Percentiles rank a stretch among this genome's conserved stretches.
Conservation (phyloP, 2,888 invertebrate species). For the Mongoloraphidia duomilia region DNA sequence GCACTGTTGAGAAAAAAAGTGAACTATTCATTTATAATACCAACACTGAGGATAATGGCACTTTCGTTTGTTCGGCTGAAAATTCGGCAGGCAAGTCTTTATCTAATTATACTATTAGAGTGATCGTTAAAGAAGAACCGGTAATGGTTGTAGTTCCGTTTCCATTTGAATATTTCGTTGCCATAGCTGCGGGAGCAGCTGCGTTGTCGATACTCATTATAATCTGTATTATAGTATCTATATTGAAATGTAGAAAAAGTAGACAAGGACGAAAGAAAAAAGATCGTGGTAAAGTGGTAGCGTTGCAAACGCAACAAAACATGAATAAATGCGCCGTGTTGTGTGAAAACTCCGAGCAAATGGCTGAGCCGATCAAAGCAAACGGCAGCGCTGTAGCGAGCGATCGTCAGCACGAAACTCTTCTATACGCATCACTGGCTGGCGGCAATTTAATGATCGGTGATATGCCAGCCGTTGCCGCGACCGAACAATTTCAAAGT, state of each 20-base stretch:
- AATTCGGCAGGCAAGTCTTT: constrained; percentile 68
- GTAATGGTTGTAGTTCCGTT: constrained; percentile 45
- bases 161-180: constrained; percentile 54
- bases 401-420: constrained; percentile 40
- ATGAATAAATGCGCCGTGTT: constrained; percentile 16
- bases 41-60: constrained; percentile 67
- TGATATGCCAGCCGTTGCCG: constrained; percentile 19
- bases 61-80: constrained; percentile 72
- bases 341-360: constrained; percentile 29
- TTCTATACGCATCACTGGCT: constrained; percentile 32
- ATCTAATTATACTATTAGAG: constrained; percentile 68
- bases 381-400: constrained; percentile 39
- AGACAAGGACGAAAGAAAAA: constrained; percentile 29
- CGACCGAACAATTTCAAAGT: constrained; percentile 37
- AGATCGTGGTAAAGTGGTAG: constrained; percentile 42
- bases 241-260: constrained; percentile 32
- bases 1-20: constrained; percentile 58
- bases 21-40: constrained; percentile 68
- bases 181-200: constrained; percentile 50
- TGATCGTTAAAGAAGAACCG: constrained; percentile 59
- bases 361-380: constrained; percentile 31
- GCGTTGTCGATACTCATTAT: constrained; percentile 48
- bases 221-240: constrained; percentile 49
- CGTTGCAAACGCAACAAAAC: constrained; percentile 34
- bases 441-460: constrained; percentile 20